Percentiles rank a stretch among this genome's conserved stretches.
These are phyloP conservation scores for Eunapius fragilis DNA, from an alignment of 37 sponge, comb jelly and placozoan species.

Conservation along the genomic window DNA sequence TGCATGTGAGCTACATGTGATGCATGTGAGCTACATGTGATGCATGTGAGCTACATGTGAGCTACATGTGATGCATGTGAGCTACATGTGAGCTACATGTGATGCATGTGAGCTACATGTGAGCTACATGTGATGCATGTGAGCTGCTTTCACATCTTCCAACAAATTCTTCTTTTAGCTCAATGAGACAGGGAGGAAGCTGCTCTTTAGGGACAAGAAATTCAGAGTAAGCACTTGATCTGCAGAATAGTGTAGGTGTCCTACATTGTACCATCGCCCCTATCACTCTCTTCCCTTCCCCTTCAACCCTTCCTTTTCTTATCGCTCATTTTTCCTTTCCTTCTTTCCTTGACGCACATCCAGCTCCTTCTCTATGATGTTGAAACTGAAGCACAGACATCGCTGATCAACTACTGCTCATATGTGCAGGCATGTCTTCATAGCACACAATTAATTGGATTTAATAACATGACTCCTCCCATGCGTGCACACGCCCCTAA, in stretches of 20 bases:
- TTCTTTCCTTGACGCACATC: not conserved
- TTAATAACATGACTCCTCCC: not conserved
- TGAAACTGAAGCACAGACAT: conserved; percentile 61
- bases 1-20: not conserved
- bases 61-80: not conserved
- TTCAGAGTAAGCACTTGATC: conserved; percentile 53
- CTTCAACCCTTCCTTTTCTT: not conserved
- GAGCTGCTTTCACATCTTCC: not conserved
- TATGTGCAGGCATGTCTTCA: conserved; percentile 83
- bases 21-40: conserved; percentile 28
- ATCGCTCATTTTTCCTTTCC: not conserved
- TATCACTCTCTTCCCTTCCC: not conserved
- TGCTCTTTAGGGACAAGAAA: conserved; percentile 96
- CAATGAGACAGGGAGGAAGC: conserved; percentile 95
- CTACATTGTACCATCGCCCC: not conserved
- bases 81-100: not conserved
- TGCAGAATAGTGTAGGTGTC: not conserved
- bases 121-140: not conserved
- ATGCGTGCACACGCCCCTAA: not conserved
- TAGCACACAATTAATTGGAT: not conserved
- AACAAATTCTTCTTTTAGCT: conserved; percentile 49
- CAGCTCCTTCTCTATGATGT: conserved; percentile 92
- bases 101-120: not conserved
- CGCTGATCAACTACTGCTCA: conserved; percentile 94
- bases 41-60: not conserved